Evolutionary conservation across 2,888 invertebrate species (phyloP).

Genomic region (Erebia epiphron): DNA sequence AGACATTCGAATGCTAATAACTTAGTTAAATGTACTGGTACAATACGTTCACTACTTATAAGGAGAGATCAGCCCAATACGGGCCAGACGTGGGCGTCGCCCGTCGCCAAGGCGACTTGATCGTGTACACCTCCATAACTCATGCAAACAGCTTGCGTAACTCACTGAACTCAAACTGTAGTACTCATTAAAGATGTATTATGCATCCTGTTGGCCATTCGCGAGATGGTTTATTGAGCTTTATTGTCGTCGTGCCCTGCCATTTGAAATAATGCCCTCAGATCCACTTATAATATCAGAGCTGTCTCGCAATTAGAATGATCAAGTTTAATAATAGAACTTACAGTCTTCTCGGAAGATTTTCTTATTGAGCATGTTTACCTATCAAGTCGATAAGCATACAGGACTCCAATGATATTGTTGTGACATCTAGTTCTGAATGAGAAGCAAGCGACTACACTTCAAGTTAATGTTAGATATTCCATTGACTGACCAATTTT

Average conservation of each 20-base stretch:
- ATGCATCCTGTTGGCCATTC: conserved; percentile 69
- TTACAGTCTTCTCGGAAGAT: background rate
- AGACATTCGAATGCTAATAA: conserved; percentile 62
- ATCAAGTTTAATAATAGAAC: background rate
- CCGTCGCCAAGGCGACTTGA: conserved; percentile 59
- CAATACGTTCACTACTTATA: conserved; percentile 71
- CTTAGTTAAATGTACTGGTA: conserved; percentile 48
- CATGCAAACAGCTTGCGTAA: conserved; percentile 73
- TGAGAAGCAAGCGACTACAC: background rate
- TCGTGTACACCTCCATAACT: conserved; percentile 56
- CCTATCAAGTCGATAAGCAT: background rate
- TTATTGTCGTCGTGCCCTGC: conserved; percentile 46
- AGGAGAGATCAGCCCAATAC: conserved; percentile 68
- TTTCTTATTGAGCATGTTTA: background rate
- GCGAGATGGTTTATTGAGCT: conserved; percentile 68
- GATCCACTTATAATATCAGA: conserved; percentile 27
- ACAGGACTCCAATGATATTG: background rate
- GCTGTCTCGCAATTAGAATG: conserved; percentile 1
- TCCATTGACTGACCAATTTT: conserved; percentile 63
- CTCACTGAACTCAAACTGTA: conserved; percentile 49
- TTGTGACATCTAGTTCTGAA: background rate
- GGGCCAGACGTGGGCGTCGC: conserved; percentile 67
- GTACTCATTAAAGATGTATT: conserved; percentile 63
- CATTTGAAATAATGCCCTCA: conserved; percentile 30
- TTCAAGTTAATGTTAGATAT: background rate